These are phyloP conservation scores for Rutilus rutilus DNA, from an alignment of 2,113 vertebrate species.

Conservation along the genomic window DNA sequence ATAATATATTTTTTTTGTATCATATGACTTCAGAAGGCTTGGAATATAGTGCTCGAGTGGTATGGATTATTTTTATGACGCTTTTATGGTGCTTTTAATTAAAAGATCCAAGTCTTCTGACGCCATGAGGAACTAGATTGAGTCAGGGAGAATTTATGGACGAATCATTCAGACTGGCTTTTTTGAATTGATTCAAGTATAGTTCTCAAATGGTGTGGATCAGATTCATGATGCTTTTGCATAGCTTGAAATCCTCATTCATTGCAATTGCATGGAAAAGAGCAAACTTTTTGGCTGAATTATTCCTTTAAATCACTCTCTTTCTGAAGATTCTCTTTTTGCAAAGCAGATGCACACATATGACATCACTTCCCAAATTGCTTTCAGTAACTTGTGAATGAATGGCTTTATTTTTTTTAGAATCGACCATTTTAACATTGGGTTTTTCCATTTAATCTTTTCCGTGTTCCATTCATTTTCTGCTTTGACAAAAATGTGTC, in stretches of 20 bases:
- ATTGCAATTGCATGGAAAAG: neutral
- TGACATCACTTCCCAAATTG: neutral
- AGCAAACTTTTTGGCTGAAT: neutral
- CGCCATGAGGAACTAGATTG: neutral
- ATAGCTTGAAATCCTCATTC: neutral
- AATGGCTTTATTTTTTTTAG: neutral
- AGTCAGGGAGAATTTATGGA: neutral
- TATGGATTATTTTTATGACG: neutral
- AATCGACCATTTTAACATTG: neutral
- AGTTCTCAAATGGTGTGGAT: neutral
- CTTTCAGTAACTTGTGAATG: neutral
- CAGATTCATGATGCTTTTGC: neutral
- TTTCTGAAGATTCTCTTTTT: neutral
- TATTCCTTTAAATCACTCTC: neutral
- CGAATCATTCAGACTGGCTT: neutral
- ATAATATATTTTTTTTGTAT: neutral
- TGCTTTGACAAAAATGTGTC: conserved; percentile 3
- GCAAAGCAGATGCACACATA: neutral
- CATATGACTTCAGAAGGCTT: neutral
- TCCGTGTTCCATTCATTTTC: neutral
- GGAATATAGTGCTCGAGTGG: neutral
- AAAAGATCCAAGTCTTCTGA: neutral
- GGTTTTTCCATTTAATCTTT: neutral
- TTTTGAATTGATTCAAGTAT: neutral
- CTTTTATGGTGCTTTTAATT: neutral